A percentile compares a stretch with the other conserved stretches of the same genome.
These are phyloP conservation scores for Lethenteron reissneri DNA, from an alignment of 2,113 vertebrate species.

Conservation along the genomic window DNA sequence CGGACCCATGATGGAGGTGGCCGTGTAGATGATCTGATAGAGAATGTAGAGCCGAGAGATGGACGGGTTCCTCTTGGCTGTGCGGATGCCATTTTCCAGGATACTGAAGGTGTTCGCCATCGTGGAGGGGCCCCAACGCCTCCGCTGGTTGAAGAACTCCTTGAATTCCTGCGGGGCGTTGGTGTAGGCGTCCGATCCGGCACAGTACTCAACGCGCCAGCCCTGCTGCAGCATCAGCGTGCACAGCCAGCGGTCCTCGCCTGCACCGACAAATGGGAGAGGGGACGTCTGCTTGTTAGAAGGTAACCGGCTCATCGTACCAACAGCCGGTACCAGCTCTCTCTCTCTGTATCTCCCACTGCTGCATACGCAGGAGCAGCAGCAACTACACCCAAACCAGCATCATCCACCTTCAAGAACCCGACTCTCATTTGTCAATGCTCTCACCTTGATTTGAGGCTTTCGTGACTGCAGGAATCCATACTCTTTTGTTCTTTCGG, in stretches of 20 bases:
- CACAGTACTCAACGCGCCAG: conserved; percentile 45
- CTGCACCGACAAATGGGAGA: conserved; percentile 14
- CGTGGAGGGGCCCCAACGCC: conserved; percentile 42
- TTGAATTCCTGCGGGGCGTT: conserved; percentile 43
- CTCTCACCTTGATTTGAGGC: too few relatives aligned
- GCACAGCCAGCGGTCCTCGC: conserved; percentile 46
- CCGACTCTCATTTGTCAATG: too few relatives aligned
- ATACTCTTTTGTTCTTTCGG: too few relatives aligned
- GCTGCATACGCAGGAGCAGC: too few relatives aligned
- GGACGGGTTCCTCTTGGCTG: conserved; percentile 30
- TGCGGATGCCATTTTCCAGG: conserved; percentile 27
- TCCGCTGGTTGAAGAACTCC: conserved; percentile 46
- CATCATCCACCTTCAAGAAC: too few relatives aligned
- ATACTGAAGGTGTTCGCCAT: conserved; percentile 39
- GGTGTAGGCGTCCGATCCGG: conserved; percentile 41
- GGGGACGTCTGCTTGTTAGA: neutral
- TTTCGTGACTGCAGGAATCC: too few relatives aligned
- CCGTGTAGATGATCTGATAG: conserved; percentile 37
- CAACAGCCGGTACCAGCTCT: neutral
- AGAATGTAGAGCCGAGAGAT: conserved; percentile 34
- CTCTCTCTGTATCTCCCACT: too few relatives aligned
- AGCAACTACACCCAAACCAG: too few relatives aligned
- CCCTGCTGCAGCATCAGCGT: conserved; percentile 39
- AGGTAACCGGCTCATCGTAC: neutral
- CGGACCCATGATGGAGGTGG: conserved; percentile 39